Conservation (phyloP, 2,797 vertebrate genomes). For the Apogon talboti region DNA sequence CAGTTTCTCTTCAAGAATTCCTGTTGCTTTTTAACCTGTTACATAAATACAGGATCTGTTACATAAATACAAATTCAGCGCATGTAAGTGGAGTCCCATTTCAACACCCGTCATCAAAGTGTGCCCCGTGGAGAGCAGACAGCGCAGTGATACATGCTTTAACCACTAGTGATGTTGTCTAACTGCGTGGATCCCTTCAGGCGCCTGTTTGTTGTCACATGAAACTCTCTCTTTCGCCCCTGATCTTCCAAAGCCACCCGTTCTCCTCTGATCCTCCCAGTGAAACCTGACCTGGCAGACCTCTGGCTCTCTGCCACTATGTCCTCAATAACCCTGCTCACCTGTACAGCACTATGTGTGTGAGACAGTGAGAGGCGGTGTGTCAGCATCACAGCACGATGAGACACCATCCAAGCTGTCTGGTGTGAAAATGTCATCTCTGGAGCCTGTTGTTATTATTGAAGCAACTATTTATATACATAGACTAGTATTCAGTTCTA, state of each 20-base stretch:
- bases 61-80: constrained; percentile 5
- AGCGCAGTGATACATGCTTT: constrained; percentile 17
- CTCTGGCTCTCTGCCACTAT: constrained; percentile 67
- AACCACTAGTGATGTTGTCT: constrained; percentile 12
- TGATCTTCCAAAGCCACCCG: constrained; percentile 37
- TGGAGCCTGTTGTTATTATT: constrained; percentile 42
- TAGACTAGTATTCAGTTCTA: neutral
- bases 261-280: constrained; percentile 46
- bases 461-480: constrained; percentile 7
- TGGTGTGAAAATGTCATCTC: constrained; percentile 43
- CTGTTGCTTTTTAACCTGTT: neutral
- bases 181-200: constrained; percentile 28
- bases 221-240: constrained; percentile 52
- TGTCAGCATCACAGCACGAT: constrained; percentile 24
- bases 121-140: neutral
- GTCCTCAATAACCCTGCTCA: constrained; percentile 67
- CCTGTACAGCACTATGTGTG: constrained; percentile 38
- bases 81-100: constrained; percentile 19
- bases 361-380: neutral
- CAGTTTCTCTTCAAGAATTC: neutral
- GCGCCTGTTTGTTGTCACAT: constrained; percentile 56
- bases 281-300: constrained; percentile 73
- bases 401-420: constrained; percentile 43
- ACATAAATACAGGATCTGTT: constrained; percentile 13
- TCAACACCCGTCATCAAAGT: constrained; percentile 33